Percentiles rank a stretch among this genome's conserved stretches.
phyloP scores from a whole-genome alignment of 2,888 invertebrate genomes.

The Subacronicta megacephala region DNA sequence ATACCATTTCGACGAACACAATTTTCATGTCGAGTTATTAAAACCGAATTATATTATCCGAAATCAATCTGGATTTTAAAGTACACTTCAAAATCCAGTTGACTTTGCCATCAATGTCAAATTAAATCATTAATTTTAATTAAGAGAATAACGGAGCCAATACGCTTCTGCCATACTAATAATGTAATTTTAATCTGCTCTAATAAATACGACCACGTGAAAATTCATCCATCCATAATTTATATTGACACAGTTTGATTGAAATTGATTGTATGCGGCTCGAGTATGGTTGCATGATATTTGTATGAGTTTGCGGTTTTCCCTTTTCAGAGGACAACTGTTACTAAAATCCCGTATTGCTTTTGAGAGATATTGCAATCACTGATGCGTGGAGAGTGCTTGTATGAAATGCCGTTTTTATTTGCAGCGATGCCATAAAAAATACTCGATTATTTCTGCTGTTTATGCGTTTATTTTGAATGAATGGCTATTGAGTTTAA shows the following conservation, averaged over 20 bases:
- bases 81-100: neutral
- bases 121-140: slow-evolving; percentile 42
- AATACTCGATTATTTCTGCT: slow-evolving; percentile 1
- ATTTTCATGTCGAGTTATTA: too few species aligned
- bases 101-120: neutral
- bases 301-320: slow-evolving; percentile 61
- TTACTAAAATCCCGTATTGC: slow-evolving; percentile 40
- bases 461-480: neutral
- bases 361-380: slow-evolving; percentile 34
- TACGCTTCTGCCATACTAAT: slow-evolving; percentile 26
- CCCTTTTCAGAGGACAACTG: slow-evolving; percentile 38
- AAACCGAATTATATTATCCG: too few species aligned
- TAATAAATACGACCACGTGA: slow-evolving; percentile 46
- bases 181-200: slow-evolving; percentile 49
- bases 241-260: slow-evolving; percentile 59
- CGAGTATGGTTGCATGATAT: slow-evolving; percentile 54
- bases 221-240: slow-evolving; percentile 57
- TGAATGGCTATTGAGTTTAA: neutral
- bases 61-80: neutral
- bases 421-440: slow-evolving; percentile 9
- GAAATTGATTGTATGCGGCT: slow-evolving; percentile 54
- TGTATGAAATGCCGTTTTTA: slow-evolving; percentile 20
- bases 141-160: slow-evolving; percentile 11
- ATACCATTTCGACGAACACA: too few species aligned
- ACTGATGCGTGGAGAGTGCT: slow-evolving; percentile 33